Base-by-base conservation (phyloP, 2,113 vertebrate genomes). In the Smithornis capensis region DNA sequence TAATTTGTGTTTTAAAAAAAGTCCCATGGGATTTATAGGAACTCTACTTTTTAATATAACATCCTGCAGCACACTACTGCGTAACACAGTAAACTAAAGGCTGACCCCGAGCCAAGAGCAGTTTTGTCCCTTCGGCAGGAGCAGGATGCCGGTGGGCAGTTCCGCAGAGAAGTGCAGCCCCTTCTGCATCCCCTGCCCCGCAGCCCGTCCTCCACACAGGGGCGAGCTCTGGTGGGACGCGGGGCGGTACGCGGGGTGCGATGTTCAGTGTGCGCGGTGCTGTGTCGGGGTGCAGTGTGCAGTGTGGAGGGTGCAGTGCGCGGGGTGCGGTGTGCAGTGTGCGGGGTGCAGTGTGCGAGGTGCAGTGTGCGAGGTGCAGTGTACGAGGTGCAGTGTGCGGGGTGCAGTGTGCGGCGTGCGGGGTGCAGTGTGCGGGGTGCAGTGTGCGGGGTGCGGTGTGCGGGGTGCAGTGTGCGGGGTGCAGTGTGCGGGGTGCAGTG, bases 51-150 rank as follows among this genome's bases (percentile, higher is more conserved):
- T 68, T 23, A 44, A 14, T 3, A 35, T 12, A 3, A 5, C 4
- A 17, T 60, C 59, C 80, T 31, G 25, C 75, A 17, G 25, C 1
- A 8, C 49, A 3, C 64, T 10, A 47, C 56, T 14, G 42, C 71
- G 0, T 4, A 24, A 8, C 5, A 3, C 0, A 5, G 21, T 11
- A 40, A 68, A 70, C 42, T 28, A 59, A 59, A 50, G 45, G 33
- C 62, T 6, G 28, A 17, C 45, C 17, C 3, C 2, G 52, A 38
- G 47, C 5, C 33, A 38, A 25, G 42, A 28, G n/a, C 19, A 10
- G 3, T 27, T 40, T 17, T 35, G 77, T 19, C 29, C 29, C 4
- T 21, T 14, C 9, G 23, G 33, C 65, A 31, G 42, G n/a, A 65
- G n/a, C 21, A 3, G 18, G 65, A 3, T 2, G 44, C 35, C 21